A percentile compares a stretch with the other conserved stretches of the same genome.
Evolutionary conservation across 2,888 invertebrate genomes (phyloP).

Genomic region (Ichneumoninae sp.): DNA sequence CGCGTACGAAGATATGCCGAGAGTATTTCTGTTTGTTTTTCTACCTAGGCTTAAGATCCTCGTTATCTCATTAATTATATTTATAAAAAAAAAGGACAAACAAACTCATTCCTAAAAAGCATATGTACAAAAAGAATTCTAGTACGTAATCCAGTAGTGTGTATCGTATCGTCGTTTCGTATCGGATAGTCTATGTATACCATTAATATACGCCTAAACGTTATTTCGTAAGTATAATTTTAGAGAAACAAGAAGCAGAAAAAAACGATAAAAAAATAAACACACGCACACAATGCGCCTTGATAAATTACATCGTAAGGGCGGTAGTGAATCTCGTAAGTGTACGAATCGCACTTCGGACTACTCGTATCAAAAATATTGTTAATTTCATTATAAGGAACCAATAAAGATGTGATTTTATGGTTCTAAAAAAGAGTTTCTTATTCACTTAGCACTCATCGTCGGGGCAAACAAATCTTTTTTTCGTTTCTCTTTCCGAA

Average conservation of each 20-base stretch:
- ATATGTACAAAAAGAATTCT: slow-evolving; percentile 52
- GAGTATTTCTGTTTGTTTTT: background rate
- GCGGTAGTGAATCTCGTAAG: slow-evolving; percentile 13
- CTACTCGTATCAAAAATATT: slow-evolving; percentile 45
- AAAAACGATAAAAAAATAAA: background rate
- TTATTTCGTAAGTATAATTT: slow-evolving; percentile 35
- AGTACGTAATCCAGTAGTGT: slow-evolving; percentile 47
- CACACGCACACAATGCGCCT: slow-evolving; percentile 30
- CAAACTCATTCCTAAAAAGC: slow-evolving; percentile 28
- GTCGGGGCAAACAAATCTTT: background rate
- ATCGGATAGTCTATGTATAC: slow-evolving; percentile 34
- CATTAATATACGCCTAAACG: slow-evolving; percentile 20
- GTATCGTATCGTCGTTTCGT: slow-evolving; percentile 29
- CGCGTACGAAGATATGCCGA: background rate
- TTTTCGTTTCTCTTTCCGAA: background rate
- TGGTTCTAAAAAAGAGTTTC: slow-evolving; percentile 27
- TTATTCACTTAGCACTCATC: slow-evolving; percentile 13
- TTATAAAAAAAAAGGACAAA: slow-evolving; percentile 24
- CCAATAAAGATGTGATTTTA: slow-evolving; percentile 59
- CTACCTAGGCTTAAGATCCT: slow-evolving; percentile 14
- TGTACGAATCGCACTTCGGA: slow-evolving; percentile 27
- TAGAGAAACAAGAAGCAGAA: slow-evolving; percentile 11
- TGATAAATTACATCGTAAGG: slow-evolving; percentile 36
- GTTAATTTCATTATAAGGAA: slow-evolving; percentile 59
- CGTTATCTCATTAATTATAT: slow-evolving; percentile 36